A percentile compares a stretch with the other conserved stretches of the same genome.
These are phyloP conservation scores for Eidolon helvum DNA, from an alignment of 2,113 vertebrate species.

Conservation along the genomic window DNA sequence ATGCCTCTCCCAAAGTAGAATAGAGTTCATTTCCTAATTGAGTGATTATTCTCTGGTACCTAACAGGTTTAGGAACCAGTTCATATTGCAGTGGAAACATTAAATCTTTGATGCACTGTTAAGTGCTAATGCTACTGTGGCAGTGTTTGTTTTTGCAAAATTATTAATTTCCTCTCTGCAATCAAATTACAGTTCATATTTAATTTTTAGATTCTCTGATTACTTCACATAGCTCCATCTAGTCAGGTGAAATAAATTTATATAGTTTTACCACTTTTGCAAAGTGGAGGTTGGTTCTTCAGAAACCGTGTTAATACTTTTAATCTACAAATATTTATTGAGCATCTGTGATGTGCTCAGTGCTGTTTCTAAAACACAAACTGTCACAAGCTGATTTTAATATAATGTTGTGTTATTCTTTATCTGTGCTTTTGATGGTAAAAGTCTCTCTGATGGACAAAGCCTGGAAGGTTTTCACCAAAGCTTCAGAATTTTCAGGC, in stretches of 20 bases:
- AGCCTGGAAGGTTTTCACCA: neutral
- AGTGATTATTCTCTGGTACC: conserved; percentile 63
- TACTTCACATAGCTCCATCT: conserved; percentile 30
- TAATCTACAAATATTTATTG: conserved; percentile 28
- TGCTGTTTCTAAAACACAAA: conserved; percentile 63
- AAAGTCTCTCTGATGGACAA: neutral
- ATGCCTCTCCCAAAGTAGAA: conserved; percentile 56
- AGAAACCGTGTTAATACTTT: conserved; percentile 20
- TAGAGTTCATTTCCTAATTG: conserved; percentile 47
- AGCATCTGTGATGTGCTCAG: neutral
- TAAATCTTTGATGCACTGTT: conserved; percentile 77
- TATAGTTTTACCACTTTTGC: conserved; percentile 1
- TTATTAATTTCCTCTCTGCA: conserved; percentile 48
- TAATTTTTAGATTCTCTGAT: conserved; percentile 49
- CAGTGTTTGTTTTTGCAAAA: conserved; percentile 60
- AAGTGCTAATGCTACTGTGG: conserved; percentile 77
- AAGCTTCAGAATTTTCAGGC: neutral
- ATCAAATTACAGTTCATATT: conserved; percentile 49
- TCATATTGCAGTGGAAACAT: conserved; percentile 65
- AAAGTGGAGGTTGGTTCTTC: conserved; percentile 41
- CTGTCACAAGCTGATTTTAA: conserved; percentile 40
- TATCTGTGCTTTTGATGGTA: neutral
- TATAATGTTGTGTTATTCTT: neutral
- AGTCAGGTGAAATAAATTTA: conserved; percentile 53
- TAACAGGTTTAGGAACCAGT: conserved; percentile 53